Evolutionary conservation across 2,113 vertebrate species (phyloP).

Genomic region (Carollia perspicillata): DNA sequence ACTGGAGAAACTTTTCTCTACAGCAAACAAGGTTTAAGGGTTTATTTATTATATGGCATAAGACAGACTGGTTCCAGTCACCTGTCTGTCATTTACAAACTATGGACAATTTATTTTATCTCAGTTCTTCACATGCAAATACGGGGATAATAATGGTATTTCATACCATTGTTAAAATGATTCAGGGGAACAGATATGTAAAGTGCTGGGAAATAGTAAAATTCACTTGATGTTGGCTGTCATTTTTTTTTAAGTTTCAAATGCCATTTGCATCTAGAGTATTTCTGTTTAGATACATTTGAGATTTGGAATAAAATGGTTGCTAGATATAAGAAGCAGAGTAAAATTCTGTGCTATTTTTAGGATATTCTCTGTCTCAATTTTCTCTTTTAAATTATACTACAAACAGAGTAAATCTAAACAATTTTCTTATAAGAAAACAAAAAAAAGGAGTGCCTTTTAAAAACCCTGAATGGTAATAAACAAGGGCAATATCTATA

Average conservation of each 20-base stretch:
- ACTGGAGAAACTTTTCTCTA: neutral
- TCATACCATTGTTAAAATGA: neutral
- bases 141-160: neutral
- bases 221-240: neutral
- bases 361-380: neutral
- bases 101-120: neutral
- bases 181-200: neutral
- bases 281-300: neutral
- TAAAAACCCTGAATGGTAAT: neutral
- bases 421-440: neutral
- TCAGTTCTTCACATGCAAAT: neutral
- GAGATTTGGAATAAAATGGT: neutral
- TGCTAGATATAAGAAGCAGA: neutral
- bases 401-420: neutral
- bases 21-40: neutral
- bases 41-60: neutral
- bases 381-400: neutral
- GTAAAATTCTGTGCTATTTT: neutral
- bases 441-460: neutral
- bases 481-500: neutral
- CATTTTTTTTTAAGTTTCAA: neutral
- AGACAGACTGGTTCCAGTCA: neutral
- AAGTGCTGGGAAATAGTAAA: neutral
- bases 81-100: neutral
- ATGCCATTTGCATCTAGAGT: neutral